Evolutionary conservation across 2,797 vertebrate species (phyloP).

Genomic region (Diplodus sargus): DNA sequence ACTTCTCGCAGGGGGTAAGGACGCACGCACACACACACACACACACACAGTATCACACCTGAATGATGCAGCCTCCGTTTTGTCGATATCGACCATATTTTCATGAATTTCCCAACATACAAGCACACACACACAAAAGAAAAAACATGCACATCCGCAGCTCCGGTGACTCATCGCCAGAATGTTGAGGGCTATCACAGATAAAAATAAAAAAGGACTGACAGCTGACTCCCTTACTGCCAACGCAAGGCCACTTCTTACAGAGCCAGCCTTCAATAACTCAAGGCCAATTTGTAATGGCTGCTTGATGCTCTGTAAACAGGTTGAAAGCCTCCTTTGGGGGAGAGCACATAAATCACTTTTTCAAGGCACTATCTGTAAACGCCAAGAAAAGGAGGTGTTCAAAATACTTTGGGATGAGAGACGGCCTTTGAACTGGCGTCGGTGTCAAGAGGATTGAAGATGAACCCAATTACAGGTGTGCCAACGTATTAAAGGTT

Average conservation of each 20-base stretch:
- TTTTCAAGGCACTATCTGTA: constrained; percentile 52
- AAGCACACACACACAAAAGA: not conserved
- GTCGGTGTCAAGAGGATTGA: constrained; percentile 35
- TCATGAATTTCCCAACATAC: not conserved
- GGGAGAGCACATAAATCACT: constrained; percentile 59
- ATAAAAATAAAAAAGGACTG: constrained; percentile 28
- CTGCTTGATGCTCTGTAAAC: constrained; percentile 65
- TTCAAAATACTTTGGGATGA: constrained; percentile 40
- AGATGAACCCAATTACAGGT: constrained; percentile 52
- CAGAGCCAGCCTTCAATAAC: constrained; percentile 63
- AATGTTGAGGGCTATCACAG: constrained; percentile 44
- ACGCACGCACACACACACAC: constrained; percentile 21
- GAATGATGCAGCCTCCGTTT: constrained; percentile 31
- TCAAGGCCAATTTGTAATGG: constrained; percentile 67
- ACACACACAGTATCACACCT: not conserved
- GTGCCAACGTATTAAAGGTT: not conserved
- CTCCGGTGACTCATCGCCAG: constrained; percentile 34
- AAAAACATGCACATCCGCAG: not conserved
- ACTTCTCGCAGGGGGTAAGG: constrained; percentile 97
- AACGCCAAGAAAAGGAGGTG: constrained; percentile 31
- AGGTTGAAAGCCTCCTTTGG: constrained; percentile 50
- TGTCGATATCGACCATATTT: constrained; percentile 19
- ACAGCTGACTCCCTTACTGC: constrained; percentile 50
- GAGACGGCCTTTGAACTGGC: constrained; percentile 43
- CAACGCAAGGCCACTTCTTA: constrained; percentile 63